Evolutionary conservation across 1,140 invertebrate genomes (phyloP).

Genomic region (Trissolcus basalis): DNA sequence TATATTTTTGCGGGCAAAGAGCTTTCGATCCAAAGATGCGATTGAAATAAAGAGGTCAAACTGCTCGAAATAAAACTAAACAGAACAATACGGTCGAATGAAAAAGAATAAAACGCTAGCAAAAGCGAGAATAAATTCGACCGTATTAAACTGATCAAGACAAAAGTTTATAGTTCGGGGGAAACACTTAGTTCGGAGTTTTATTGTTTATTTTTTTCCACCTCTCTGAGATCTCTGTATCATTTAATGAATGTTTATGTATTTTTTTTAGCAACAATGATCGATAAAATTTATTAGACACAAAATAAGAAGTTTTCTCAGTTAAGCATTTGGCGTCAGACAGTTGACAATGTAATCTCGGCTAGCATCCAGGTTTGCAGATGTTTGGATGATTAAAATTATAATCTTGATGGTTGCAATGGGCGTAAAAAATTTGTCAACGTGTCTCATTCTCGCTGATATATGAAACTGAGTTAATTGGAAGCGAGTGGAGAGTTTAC

Average conservation of each 20-base stretch:
- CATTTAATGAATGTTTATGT: too few relatives aligned
- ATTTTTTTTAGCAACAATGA: too few relatives aligned
- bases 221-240: background rate
- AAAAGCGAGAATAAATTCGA: constrained; percentile 30
- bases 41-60: constrained; percentile 43
- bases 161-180: constrained; percentile 2
- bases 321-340: constrained; percentile 14
- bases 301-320: too few relatives aligned
- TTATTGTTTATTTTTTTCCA: background rate
- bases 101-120: constrained; percentile 9
- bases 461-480: too few relatives aligned
- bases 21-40: constrained; percentile 38
- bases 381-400: constrained; percentile 37
- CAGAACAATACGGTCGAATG: constrained; percentile 16
- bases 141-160: constrained; percentile 33
- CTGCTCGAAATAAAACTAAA: constrained; percentile 28
- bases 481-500: too few relatives aligned
- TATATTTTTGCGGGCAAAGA: constrained; percentile 4
- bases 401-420: constrained; percentile 43
- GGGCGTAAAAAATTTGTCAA: background rate
- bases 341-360: constrained; percentile 29
- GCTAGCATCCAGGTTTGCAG: constrained; percentile 34
- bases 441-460: too few relatives aligned
- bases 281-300: constrained; percentile 17
- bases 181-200: background rate